Evolutionary conservation across 1,140 invertebrate genomes (phyloP).

Genomic region (Drosophila gunungcola): DNA sequence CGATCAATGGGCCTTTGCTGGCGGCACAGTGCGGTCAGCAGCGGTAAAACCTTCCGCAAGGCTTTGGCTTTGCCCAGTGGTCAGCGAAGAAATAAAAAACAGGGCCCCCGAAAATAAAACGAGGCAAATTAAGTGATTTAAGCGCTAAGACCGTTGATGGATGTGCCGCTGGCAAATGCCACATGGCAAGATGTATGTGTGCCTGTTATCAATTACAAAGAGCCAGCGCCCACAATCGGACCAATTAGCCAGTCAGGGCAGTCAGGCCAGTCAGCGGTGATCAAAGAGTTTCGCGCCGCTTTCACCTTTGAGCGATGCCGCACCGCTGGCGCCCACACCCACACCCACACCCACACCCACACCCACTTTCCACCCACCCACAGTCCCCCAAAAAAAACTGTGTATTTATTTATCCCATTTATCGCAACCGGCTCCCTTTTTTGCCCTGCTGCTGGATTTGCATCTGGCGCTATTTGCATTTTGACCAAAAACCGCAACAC

Average conservation of each 20-base stretch:
- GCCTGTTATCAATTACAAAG: constrained; percentile 76
- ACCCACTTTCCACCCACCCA: constrained; percentile 1
- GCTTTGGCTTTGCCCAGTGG: constrained; percentile 1
- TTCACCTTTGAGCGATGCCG: constrained; percentile 56
- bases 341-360: background rate
- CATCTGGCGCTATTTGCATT: constrained; percentile 62
- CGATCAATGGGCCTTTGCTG: constrained; percentile 61
- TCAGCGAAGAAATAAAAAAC: constrained; percentile 7
- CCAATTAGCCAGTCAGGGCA: constrained; percentile 70
- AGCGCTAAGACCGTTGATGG: constrained; percentile 66
- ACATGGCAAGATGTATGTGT: constrained; percentile 23
- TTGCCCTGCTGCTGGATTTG: constrained; percentile 16
- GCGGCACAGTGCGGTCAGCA: constrained; percentile 49
- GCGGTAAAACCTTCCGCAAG: constrained; percentile 28
- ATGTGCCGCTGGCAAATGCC: constrained; percentile 60
- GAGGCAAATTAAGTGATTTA: constrained; percentile 64
- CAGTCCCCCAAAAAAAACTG: background rate
- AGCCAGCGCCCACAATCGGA: constrained; percentile 61
- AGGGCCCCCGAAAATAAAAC: constrained; percentile 7
- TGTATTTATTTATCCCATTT: constrained; percentile 13
- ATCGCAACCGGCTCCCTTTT: constrained; percentile 1
- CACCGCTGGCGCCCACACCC: constrained; percentile 54
- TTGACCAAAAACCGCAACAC: constrained; percentile 25
- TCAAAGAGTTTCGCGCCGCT: constrained; percentile 56
- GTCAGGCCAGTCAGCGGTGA: constrained; percentile 57